These are phyloP conservation scores for Riparia riparia DNA, from an alignment of 2,113 vertebrate species.

Conservation along the genomic window DNA sequence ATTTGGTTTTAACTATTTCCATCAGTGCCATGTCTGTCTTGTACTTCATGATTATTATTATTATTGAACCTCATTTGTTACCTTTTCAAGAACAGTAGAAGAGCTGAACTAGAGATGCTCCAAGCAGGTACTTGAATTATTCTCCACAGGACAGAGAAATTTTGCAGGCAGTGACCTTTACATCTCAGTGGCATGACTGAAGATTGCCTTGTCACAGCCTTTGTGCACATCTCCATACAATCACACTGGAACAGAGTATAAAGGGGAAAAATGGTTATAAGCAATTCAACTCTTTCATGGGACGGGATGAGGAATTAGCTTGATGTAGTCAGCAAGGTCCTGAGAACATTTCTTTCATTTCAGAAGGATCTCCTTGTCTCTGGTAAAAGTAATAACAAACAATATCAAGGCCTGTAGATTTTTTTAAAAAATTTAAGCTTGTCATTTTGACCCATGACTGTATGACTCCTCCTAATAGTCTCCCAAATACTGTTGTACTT, in stretches of 20 bases:
- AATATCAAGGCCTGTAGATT: background rate
- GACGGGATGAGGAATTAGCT: background rate
- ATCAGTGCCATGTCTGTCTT: background rate
- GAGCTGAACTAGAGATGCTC: background rate
- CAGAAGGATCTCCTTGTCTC: background rate
- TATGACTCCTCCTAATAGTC: background rate
- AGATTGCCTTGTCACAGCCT: background rate
- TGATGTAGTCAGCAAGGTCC: background rate
- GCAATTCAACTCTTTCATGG: background rate
- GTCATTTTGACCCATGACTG: background rate
- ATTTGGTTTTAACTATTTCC: background rate
- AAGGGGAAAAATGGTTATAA: background rate
- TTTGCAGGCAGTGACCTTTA: background rate
- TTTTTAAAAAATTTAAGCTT: background rate
- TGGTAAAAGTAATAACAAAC: background rate
- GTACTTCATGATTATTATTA: background rate
- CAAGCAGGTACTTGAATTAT: background rate
- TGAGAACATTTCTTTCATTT: background rate
- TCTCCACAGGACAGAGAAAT: background rate
- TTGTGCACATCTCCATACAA: background rate
- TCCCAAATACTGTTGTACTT: background rate
- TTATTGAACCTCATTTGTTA: background rate
- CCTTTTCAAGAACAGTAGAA: background rate
- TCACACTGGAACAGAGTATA: background rate
- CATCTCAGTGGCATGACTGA: background rate